Percentiles rank a stretch among this genome's conserved stretches.
Evolutionary conservation across 2,797 vertebrate genomes (phyloP).

Genomic region (Craterocephalus amniculus): DNA sequence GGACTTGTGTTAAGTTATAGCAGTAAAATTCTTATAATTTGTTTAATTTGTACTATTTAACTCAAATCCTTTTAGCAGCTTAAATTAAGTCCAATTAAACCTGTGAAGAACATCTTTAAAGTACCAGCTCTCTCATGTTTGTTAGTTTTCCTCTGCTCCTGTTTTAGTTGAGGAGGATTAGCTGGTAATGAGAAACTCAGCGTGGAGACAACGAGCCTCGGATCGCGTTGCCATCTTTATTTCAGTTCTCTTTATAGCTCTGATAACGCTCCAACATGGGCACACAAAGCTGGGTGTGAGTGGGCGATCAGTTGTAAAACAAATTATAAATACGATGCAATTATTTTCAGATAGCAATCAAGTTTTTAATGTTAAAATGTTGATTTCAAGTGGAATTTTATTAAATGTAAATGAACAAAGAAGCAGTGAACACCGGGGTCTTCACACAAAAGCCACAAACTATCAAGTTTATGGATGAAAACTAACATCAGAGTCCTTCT

Average conservation of each 20-base stretch:
- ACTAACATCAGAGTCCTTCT: background rate
- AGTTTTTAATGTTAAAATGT: no score
- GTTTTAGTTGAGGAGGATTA: conserved; percentile 61
- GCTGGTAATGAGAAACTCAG: conserved; percentile 31
- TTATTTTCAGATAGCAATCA: no score
- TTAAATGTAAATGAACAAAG: no score
- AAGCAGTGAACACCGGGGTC: no score
- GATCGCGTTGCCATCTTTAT: conserved; percentile 61
- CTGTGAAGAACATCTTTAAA: background rate
- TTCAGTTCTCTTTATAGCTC: conserved; percentile 55
- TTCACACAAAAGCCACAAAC: no score
- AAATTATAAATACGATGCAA: no score
- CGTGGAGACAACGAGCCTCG: conserved; percentile 5
- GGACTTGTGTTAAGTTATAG: background rate
- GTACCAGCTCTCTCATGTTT: conserved; percentile 13
- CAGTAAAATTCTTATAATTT: background rate
- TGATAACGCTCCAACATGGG: conserved; percentile 51
- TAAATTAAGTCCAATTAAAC: background rate
- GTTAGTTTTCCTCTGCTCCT: conserved; percentile 16
- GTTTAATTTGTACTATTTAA: background rate
- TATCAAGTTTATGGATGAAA: no score
- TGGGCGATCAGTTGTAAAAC: background rate
- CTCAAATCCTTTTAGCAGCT: no score
- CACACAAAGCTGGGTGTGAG: conserved; percentile 33
- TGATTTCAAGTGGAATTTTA: no score